phyloP scores from a whole-genome alignment of 1,140 invertebrate species.

The Danaus plexippus region DNA sequence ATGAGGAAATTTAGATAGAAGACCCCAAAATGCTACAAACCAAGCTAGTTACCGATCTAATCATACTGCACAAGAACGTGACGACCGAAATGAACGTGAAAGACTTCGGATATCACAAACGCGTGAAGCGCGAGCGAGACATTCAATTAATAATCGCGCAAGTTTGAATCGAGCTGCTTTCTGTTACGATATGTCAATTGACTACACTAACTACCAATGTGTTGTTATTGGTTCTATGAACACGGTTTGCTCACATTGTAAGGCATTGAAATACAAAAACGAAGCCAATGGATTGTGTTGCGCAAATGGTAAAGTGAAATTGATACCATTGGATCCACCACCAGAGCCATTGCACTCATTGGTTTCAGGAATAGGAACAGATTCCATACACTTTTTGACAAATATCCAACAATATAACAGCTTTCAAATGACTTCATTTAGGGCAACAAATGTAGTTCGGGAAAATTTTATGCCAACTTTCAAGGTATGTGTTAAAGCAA shows the following conservation, averaged over 20 bases:
- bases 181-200: conserved; percentile 12
- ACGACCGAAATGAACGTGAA: conserved; percentile 27
- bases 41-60: conserved; percentile 33
- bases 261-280: no score
- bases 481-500: background rate
- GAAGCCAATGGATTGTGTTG: no score
- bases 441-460: conserved; percentile 3
- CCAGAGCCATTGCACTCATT: no score
- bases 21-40: conserved; percentile 30
- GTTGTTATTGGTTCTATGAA: background rate
- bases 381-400: no score
- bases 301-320: conserved; percentile 5
- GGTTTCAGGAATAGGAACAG: no score
- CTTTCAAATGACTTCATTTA: conserved; percentile 5
- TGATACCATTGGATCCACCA: no score
- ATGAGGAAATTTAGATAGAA: conserved; percentile 29
- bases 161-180: conserved; percentile 13
- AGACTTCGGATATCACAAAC: conserved; percentile 28
- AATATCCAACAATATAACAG: conserved; percentile 2
- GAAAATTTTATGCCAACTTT: background rate
- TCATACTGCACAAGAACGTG: conserved; percentile 28
- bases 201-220: conserved; percentile 3
- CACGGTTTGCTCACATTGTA: no score
- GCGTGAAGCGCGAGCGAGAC: conserved; percentile 23
- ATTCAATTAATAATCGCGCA: conserved; percentile 5